Conservation (phyloP, 2,113 vertebrate genomes). For the Oriolus oriolus region DNA sequence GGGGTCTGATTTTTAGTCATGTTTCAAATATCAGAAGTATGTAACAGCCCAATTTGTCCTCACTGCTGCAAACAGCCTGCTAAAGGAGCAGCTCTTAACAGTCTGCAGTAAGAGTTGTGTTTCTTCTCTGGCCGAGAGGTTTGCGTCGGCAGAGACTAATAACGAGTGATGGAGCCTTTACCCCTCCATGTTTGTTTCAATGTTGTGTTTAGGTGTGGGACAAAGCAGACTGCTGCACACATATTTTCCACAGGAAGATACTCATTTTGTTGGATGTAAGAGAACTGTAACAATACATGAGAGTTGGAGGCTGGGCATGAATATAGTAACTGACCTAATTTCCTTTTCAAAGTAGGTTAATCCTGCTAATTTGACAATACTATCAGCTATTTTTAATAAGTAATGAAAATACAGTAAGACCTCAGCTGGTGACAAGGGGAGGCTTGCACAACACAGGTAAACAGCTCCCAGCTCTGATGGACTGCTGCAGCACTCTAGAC, state of each 20-base stretch:
- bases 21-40: not conserved
- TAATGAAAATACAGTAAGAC: not conserved
- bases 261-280: not conserved
- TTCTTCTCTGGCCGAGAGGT: not conserved
- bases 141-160: not conserved
- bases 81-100: not conserved
- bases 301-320: not conserved
- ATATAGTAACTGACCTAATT: conserved; percentile 28
- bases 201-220: not conserved
- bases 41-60: not conserved
- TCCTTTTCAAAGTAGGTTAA: conserved; percentile 15
- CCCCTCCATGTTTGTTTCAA: accelerated
- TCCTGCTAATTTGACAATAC: not conserved
- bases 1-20: not conserved
- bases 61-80: not conserved
- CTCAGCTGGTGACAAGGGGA: not conserved
- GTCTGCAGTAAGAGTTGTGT: not conserved
- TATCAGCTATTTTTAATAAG: not conserved
- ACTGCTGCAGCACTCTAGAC: not conserved
- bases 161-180: not conserved
- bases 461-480: not conserved
- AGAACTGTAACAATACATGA: not conserved
- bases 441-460: not conserved
- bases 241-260: not conserved
- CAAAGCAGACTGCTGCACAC: not conserved